Percentiles rank a stretch among this genome's conserved stretches.
Evolutionary conservation across 2,888 invertebrate species (phyloP).

Genomic region (Amblyjoppa fuscipennis): DNA sequence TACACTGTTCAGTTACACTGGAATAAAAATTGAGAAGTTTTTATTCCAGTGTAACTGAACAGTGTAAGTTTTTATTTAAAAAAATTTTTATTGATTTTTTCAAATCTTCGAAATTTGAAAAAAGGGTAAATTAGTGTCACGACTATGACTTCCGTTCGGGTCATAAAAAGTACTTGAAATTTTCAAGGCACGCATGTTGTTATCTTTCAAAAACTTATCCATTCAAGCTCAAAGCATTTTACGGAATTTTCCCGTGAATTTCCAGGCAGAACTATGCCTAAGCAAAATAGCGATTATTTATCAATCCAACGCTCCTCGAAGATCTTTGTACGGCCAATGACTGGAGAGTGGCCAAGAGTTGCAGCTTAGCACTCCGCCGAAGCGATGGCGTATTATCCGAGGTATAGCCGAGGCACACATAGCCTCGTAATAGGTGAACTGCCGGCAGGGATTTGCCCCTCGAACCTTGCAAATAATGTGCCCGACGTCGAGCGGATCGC

Average conservation of each 20-base stretch:
- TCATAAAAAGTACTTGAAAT: not conserved
- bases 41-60: too few species aligned
- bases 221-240: too few species aligned
- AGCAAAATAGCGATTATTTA: too few species aligned
- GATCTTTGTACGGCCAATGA: not conserved
- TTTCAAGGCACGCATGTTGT: too few species aligned
- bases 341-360: not conserved
- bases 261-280: too few species aligned
- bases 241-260: too few species aligned
- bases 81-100: too few species aligned
- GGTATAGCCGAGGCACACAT: not conserved
- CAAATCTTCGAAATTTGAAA: not conserved
- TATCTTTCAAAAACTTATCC: too few species aligned
- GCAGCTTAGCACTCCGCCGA: not conserved
- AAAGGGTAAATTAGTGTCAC: not conserved
- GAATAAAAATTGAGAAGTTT: too few species aligned
- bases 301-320: not conserved
- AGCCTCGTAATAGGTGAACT: slow-evolving; percentile 14
- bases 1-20: too few species aligned
- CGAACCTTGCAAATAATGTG: slow-evolving; percentile 38
- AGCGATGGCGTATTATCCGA: not conserved
- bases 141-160: not conserved
- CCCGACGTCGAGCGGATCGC: slow-evolving; percentile 11
- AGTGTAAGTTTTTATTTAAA: too few species aligned
- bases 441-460: slow-evolving; percentile 20